Evolutionary conservation across 2,797 vertebrate genomes (phyloP).

Genomic region (Hippocampus kuda): DNA sequence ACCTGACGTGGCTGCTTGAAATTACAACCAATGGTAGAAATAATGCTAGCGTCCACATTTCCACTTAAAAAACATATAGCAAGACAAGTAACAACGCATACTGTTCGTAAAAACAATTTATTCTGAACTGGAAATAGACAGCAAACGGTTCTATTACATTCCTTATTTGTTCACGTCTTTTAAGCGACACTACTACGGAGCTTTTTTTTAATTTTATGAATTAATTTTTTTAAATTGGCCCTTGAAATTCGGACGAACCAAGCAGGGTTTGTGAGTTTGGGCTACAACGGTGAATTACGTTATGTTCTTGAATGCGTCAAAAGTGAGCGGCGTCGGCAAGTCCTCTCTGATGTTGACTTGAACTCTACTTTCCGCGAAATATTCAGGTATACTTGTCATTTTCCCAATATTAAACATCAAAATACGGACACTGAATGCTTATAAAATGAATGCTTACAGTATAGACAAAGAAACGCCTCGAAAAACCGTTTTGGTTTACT

Average conservation of each 20-base stretch:
- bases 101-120: too few relatives aligned
- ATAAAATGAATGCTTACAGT: not conserved
- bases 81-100: too few relatives aligned
- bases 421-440: not conserved
- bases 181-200: not conserved
- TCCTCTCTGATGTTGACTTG: constrained; percentile 28
- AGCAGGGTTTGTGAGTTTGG: too few relatives aligned
- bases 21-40: not conserved
- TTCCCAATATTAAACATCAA: not conserved
- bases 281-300: not conserved
- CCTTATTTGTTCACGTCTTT: not conserved
- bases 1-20: not conserved
- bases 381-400: not conserved
- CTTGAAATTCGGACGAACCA: not conserved
- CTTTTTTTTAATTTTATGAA: not conserved
- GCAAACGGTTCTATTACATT: not conserved
- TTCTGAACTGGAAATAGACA: too few relatives aligned
- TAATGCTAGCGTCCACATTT: too few relatives aligned
- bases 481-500: not conserved
- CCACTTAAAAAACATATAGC: too few relatives aligned
- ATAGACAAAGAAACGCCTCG: not conserved
- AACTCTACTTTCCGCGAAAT: not conserved
- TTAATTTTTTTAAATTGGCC: not conserved
- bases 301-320: constrained; percentile 25
- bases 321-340: constrained; percentile 1